phyloP scores from a whole-genome alignment of 2,113 vertebrate genomes.

The Ranitomeya imitator region DNA sequence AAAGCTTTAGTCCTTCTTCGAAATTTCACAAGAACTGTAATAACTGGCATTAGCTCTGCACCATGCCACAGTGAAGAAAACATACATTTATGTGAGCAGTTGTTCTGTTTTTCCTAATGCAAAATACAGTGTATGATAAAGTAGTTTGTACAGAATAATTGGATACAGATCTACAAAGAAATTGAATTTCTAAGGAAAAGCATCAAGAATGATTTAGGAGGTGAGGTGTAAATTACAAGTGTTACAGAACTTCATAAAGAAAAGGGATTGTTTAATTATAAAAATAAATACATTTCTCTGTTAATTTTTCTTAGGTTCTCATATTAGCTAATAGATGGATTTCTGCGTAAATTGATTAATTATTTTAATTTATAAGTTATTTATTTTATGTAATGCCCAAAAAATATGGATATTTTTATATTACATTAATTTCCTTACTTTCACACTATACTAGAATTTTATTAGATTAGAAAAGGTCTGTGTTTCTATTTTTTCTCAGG shows the following conservation, averaged over 20 bases:
- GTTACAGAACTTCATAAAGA: conserved; percentile 10
- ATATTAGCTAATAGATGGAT: neutral
- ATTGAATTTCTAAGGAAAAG: conserved; percentile 55
- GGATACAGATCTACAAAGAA: conserved; percentile 61
- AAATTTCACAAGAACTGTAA: neutral
- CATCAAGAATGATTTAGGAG: conserved; percentile 46
- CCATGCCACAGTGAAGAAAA: conserved; percentile 4
- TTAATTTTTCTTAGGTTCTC: neutral
- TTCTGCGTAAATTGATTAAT: neutral
- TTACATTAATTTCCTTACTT: neutral
- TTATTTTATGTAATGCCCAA: neutral
- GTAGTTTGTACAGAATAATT: conserved; percentile 62
- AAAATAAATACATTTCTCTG: conserved; percentile 21
- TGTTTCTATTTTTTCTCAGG: neutral
- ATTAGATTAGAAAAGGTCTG: neutral
- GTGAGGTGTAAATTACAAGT: conserved; percentile 57
- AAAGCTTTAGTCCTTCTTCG: neutral
- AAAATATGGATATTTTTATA: neutral
- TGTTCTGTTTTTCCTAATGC: conserved; percentile 34
- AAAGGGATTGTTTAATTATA: conserved; percentile 37
- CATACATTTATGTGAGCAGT: conserved; percentile 14
- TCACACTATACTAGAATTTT: neutral
- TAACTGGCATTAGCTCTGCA: conserved; percentile 13
- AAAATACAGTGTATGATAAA: conserved; percentile 63
- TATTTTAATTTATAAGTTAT: neutral